Percentiles rank a stretch among this genome's conserved stretches.
phyloP scores from a whole-genome alignment of 37 sponge, comb jelly and placozoan species.

The Petrosia ficiformis region DNA sequence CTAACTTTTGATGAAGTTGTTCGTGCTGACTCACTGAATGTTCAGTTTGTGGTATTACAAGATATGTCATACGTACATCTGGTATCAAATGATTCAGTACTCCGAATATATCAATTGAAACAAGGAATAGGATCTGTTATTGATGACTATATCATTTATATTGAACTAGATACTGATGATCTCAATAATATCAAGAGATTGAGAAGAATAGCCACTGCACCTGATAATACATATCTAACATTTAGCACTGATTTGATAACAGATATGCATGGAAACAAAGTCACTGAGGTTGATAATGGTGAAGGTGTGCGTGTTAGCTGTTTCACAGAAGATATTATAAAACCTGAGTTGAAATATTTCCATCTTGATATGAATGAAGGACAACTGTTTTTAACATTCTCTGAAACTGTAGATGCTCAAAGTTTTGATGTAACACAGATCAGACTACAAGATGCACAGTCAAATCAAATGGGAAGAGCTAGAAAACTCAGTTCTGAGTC shows the following conservation, averaged over 20 bases:
- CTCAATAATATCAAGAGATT: conserved; percentile 66
- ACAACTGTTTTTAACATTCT: conserved; percentile 60
- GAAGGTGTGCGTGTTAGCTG: conserved; percentile 37
- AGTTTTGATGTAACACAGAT: conserved; percentile 63
- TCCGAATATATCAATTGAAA: conserved; percentile 18
- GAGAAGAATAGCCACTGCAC: conserved; percentile 38
- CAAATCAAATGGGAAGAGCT: conserved; percentile 31
- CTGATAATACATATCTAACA: conserved; percentile 50
- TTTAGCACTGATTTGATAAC: conserved; percentile 29
- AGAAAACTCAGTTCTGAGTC: conserved; percentile 30
- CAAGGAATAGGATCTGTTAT: conserved; percentile 27
- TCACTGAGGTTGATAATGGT: conserved; percentile 48
- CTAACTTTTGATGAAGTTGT: conserved; percentile 85
- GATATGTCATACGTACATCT: conserved; percentile 20
- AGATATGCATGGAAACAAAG: conserved; percentile 78
- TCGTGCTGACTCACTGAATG: conserved; percentile 47
- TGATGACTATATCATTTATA: conserved; percentile 48
- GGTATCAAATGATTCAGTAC: conserved; percentile 41
- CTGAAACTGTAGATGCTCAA: conserved; percentile 73
- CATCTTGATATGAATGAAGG: conserved; percentile 66
- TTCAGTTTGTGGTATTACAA: conserved; percentile 43
- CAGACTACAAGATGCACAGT: conserved; percentile 39
- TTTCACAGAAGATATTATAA: conserved; percentile 47
- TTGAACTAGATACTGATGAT: conserved; percentile 50
- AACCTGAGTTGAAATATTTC: conserved; percentile 45